Evolutionary conservation across 1,140 invertebrate genomes (phyloP), one percentile per base, ranked within the genome.

Genomic region (Panagrolaimus sp.): DNA sequence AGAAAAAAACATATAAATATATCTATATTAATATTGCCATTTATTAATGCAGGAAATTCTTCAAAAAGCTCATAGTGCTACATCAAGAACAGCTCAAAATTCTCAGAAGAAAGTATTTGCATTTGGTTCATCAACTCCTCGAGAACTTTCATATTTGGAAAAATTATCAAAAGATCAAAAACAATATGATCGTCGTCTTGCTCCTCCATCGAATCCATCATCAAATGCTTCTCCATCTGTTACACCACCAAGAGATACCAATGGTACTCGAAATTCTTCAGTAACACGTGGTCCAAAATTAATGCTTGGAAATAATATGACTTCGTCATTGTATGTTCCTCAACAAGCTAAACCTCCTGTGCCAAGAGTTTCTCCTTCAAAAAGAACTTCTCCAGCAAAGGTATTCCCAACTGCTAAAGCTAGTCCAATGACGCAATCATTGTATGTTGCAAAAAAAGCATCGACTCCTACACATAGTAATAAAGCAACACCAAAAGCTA

Each of bases 111-210:
- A 66, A 43, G 66, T 66, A 4, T 80, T 64, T 64, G 78, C 71
- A 13, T 80, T 80, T 51, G 78, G 78, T 0, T 74, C 70, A 11
- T 72, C 69, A 8, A 80, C 79, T 14, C 78, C 78, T 5, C 67
- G 78, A 0, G 72, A 76, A 31, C 61, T 81, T 13, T 51, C 69
- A 9, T 80, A 76, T 69, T 48, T 80, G 42, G 75, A 80, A 48
- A 74, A 70, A 25, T 42, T 76, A 1, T 46, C 67, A 11, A 73
- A 76, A 53, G 70, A 77, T 20, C 64, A 75, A 20, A 57, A 57
- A 27, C 20, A 20, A 27, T 27, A 20, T 57, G 20, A 20, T 7
- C 51, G 31, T 38, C 31, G 31, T 2, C 31, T 38, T 38, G 31
- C 31, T 2, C 31, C 31, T 38, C 31, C 31, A 38, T 38, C 31